Percentiles rank a stretch among this genome's conserved stretches.
Evolutionary conservation across 2,797 vertebrate genomes (phyloP).

Genomic region (Syngnathus acus): DNA sequence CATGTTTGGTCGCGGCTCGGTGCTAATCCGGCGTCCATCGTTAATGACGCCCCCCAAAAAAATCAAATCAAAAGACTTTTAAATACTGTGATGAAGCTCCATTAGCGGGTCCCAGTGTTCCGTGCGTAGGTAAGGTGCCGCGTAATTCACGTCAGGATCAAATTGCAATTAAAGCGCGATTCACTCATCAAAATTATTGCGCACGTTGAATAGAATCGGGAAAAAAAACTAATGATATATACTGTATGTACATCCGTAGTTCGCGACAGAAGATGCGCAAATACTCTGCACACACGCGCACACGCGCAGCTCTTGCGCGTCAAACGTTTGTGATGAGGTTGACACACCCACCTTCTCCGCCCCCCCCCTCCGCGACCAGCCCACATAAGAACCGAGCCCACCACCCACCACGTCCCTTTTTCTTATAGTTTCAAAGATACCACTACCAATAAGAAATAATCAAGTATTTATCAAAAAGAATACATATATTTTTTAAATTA

Average conservation of each 20-base stretch:
- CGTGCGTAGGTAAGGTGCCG: not conserved
- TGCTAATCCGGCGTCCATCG: conserved; percentile 31
- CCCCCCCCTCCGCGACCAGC: not conserved
- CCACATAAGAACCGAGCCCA: not conserved
- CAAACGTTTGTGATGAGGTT: not conserved
- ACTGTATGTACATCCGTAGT: not conserved
- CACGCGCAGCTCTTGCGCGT: not conserved
- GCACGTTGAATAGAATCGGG: not conserved
- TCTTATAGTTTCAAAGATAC: not conserved
- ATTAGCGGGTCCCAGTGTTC: not conserved
- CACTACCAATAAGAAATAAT: not conserved
- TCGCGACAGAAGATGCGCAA: not conserved
- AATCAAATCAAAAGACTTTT: not conserved
- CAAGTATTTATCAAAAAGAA: not conserved
- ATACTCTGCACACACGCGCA: not conserved
- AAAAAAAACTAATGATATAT: no score
- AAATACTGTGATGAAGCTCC: not conserved
- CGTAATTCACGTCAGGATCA: not conserved
- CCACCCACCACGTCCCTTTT: not conserved
- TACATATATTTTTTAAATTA: no score
- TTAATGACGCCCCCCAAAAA: conserved; percentile 28
- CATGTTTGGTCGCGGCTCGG: conserved; percentile 43
- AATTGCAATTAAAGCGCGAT: not conserved
- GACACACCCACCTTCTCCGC: not conserved
- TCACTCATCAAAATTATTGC: not conserved